Conservation (phyloP, 2,113 vertebrate genomes). For the Fulmarus glacialis region DNA sequence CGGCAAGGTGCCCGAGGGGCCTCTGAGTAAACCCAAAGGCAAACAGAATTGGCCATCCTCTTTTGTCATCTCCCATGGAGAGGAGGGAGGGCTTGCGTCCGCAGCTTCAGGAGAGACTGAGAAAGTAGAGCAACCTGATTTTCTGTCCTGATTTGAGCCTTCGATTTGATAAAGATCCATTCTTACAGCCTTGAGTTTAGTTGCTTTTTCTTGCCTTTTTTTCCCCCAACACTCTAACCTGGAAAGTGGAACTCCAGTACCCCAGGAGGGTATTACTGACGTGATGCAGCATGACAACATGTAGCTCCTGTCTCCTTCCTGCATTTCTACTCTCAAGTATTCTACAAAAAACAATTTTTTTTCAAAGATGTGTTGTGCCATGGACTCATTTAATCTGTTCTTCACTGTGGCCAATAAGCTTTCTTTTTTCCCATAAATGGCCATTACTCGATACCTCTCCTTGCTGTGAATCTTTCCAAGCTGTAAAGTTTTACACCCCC, state of each 20-base stretch:
- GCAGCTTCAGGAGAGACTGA: neutral
- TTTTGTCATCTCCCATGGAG: neutral
- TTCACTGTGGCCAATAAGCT: neutral
- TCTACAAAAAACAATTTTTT: neutral
- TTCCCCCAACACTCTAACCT: neutral
- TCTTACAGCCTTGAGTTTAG: neutral
- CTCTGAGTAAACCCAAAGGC: neutral
- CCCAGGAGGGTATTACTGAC: conserved; percentile 39
- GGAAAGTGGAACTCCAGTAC: conserved; percentile 39
- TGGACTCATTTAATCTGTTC: neutral
- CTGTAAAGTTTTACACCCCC: neutral
- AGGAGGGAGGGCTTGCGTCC: neutral
- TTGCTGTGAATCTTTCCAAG: neutral
- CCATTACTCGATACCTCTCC: neutral
- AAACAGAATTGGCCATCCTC: neutral
- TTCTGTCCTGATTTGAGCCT: neutral
- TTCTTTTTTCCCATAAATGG: neutral
- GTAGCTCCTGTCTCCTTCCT: neutral
- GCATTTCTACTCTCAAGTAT: neutral
- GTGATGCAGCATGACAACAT: conserved; percentile 41
- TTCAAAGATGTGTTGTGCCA: neutral
- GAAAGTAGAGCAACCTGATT: neutral
- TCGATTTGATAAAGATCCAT: conserved; percentile 1
- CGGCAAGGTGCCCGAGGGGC: accelerated
- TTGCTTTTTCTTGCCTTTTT: neutral